Evolutionary conservation across 2,888 invertebrate species (phyloP), one percentile per base, ranked within the genome.

Genomic region (Drosophila longiperda): DNA sequence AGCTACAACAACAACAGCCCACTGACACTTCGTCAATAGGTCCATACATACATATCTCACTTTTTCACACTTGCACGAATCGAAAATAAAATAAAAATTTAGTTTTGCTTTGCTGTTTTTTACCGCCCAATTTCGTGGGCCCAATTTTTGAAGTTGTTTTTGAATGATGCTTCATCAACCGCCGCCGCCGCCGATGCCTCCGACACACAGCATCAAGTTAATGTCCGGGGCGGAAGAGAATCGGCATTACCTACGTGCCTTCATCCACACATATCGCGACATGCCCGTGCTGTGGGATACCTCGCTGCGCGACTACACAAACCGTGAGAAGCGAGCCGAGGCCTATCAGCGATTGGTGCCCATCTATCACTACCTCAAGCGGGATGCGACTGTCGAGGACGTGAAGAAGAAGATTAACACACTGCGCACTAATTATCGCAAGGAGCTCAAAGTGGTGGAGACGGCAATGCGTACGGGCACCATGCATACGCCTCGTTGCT

Each of bases 321-420:
- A 92, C 50, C 90, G 92, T 0, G 92, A 92, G 48, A 92, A 92
- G 61, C 80, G 92, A 2, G 90, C 90, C 5, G 90, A 92, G 57
- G 92, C 92, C 0, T 92, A 92, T 58, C 87, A 90, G 23, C 84
- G 91, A 5, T 68, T 91, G 15, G 82, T 91, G 64, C 91, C 91
- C 34, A 91, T 92, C 3, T 92, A 91, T 36, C 91, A 91, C 6
- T 88, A 89, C 33, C 80, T 92, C 17, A 92, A 92, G 50, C 82
- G 91, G 0, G 92, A 92, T 66, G 92, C 92, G n/a, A 92, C 92
- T 20, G 87, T 92, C 1, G 92, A 92, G 66, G 92, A 92, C 67
- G 92, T 92, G 1, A 92, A 92, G 64, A 92, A 92, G 66, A 92
- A 92, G 73, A 92, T 92, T 36, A 92, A 92, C 64, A 92, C 92